Base-by-base conservation (phyloP, 2,113 vertebrate species). In the Blennius ocellaris region DNA sequence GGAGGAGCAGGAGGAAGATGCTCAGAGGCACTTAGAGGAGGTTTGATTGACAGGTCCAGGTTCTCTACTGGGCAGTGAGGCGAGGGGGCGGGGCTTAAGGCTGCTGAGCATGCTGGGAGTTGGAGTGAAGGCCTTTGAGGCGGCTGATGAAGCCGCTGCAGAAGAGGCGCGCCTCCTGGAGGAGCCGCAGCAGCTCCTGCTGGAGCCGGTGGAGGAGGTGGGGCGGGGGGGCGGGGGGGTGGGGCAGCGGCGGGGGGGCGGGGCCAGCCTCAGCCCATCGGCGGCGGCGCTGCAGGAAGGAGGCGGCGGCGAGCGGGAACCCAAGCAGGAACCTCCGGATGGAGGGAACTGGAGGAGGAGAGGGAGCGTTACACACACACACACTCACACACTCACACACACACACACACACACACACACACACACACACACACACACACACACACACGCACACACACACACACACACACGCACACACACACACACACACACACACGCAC, bases 201-300 rank as follows among this genome's bases (percentile, higher is more conserved):
- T 58, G 83, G 66, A 82, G 62, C 76, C 49, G 55, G 16, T 50
- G 1, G 0, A 85, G 64, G 39, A 85, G 64, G 39, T 83, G 69
- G 0, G 54, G 64, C 0, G 65, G 82, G 9, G n/a, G 21, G 21
- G 21, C 4, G 21, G 21, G 21, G 2, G 4, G n/a, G n/a, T n/a
- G 87, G 55, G 80, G 47, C 37, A 89, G 73, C 3, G 37, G 69
- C 16, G 84, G 82, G 2, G 54, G 56, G 40, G 39, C 21, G 16
- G 91, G 72, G 66, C 57, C 2, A 8, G 60, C 47, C 21, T 88
- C 54, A 3, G 21, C 71, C 44, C 85, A 66, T 39, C 66, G 79
- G 50, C 37, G 78, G 87, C 88, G 90, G 88, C 70, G 65, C 57
- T 81, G 63, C 77, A 93, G 77, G 63, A 82, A 90, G 37, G 77